These are phyloP conservation scores for Diabrotica balteata DNA, from an alignment of 2,888 invertebrate genomes.

Conservation along the genomic window DNA sequence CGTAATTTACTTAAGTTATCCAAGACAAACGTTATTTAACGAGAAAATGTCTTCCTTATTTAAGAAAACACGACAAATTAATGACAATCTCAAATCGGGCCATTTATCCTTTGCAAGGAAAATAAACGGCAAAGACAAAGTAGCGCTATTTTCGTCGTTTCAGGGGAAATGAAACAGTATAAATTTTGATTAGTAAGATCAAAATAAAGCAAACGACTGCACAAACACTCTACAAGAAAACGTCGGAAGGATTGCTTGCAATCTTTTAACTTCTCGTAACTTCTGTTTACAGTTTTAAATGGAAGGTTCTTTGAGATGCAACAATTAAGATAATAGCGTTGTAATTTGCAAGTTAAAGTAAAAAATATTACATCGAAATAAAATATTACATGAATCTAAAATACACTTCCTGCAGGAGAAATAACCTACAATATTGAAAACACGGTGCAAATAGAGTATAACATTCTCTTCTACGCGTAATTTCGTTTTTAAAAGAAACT, in stretches of 20 bases:
- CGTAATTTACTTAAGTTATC: too few species aligned
- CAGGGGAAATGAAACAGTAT: slow-evolving; percentile 11
- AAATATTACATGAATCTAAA: too few species aligned
- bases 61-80: too few species aligned
- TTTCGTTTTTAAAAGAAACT: too few species aligned
- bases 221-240: slow-evolving; percentile 5
- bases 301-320: background rate
- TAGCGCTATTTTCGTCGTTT: slow-evolving; percentile 1
- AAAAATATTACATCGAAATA: too few species aligned
- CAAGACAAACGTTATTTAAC: too few species aligned
- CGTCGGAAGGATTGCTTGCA: slow-evolving; percentile 2
- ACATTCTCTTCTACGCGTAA: too few species aligned
- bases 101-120: background rate
- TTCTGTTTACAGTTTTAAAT: background rate
- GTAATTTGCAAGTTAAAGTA: too few species aligned
- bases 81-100: background rate
- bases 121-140: slow-evolving; percentile 8
- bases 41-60: too few species aligned
- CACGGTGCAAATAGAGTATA: too few species aligned
- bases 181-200: slow-evolving; percentile 12
- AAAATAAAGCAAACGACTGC: slow-evolving; percentile 6
- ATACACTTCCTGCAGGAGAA: too few species aligned
- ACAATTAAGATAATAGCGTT: background rate
- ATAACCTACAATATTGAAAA: too few species aligned
- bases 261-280: slow-evolving; percentile 5